phyloP scores from a whole-genome alignment of 2,113 vertebrate species.

The Mesoclemmys tuberculata region DNA sequence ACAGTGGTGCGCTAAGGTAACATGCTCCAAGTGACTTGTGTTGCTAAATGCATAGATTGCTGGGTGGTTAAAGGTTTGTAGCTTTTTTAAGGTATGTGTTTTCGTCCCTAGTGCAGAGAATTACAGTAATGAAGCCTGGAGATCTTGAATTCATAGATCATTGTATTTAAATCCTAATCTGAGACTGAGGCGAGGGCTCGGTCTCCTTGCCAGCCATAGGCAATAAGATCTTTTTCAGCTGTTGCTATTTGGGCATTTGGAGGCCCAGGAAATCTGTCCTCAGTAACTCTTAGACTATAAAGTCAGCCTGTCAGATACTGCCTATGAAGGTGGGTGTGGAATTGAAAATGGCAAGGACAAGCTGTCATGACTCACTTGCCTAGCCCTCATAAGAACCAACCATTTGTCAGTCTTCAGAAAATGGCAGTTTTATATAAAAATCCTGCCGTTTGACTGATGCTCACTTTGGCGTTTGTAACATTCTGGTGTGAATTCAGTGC shows the following conservation, averaged over 20 bases:
- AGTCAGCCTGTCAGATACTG: background rate
- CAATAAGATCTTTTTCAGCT: background rate
- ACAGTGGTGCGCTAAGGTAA: no score
- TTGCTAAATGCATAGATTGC: no score
- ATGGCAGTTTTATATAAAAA: background rate
- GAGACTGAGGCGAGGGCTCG: slow-evolving; percentile 65
- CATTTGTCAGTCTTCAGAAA: background rate
- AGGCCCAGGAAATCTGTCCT: background rate
- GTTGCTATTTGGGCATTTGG: no score
- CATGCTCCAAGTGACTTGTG: no score
- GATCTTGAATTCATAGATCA: no score
- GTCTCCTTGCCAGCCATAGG: background rate
- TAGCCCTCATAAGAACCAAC: background rate
- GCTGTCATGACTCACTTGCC: accelerated
- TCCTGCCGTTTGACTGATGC: background rate
- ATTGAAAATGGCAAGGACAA: background rate
- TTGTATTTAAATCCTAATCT: background rate
- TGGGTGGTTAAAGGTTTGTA: no score
- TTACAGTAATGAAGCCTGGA: no score
- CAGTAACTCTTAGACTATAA: accelerated
- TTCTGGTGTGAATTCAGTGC: background rate
- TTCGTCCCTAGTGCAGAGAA: no score
- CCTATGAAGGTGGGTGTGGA: background rate
- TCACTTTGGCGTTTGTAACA: background rate
- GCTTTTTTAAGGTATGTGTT: no score